Conservation (phyloP, 2,797 vertebrate genomes). For the Brachymystax lenok region DNA sequence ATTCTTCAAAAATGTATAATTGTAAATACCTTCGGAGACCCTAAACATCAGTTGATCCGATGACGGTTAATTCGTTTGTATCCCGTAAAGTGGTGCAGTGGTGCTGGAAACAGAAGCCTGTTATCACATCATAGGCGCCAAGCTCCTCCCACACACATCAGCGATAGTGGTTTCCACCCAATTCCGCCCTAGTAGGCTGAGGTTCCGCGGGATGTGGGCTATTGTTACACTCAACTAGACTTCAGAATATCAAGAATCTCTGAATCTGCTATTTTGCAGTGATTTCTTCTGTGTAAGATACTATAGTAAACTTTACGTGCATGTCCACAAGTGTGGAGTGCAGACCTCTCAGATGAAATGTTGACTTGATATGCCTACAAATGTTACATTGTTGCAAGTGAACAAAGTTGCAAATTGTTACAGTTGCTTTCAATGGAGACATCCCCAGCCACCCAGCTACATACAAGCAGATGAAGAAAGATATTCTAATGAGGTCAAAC, state of each 20-base stretch:
- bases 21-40: conserved; percentile 41
- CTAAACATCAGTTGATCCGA: conserved; percentile 33
- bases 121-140: conserved; percentile 52
- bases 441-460: not conserved
- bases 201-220: too few species aligned
- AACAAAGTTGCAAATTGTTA: not conserved
- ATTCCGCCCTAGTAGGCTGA: conserved; percentile 30
- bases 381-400: too few species aligned
- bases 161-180: conserved; percentile 49
- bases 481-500: not conserved
- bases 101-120: conserved; percentile 59
- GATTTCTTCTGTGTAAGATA: not conserved
- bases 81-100: conserved; percentile 43
- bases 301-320: not conserved
- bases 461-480: not conserved
- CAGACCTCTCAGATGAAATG: not conserved
- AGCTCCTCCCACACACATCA: conserved; percentile 8
- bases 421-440: not conserved
- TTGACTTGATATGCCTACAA: not conserved
- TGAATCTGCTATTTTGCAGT: not conserved
- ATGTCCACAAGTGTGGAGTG: not conserved
- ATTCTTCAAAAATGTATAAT: conserved; percentile 30
- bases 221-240: too few species aligned
- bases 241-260: too few species aligned
- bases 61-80: conserved; percentile 33